phyloP scores from a whole-genome alignment of 2,888 invertebrate genomes.

The Lypha dubia region DNA sequence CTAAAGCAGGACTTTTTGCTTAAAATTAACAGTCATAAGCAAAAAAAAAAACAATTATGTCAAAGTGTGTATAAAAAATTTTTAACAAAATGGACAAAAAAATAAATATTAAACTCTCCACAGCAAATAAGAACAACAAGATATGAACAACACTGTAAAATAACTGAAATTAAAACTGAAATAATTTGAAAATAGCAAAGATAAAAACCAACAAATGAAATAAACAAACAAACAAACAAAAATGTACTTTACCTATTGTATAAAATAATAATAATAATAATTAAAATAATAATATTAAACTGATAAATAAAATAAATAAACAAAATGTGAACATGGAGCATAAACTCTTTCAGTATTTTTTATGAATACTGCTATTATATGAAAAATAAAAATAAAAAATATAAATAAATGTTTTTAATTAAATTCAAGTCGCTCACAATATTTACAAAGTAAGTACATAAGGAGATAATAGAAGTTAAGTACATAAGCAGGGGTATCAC shows the following conservation, averaged over 20 bases:
- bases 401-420: slow-evolving; percentile 54
- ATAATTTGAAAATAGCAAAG: slow-evolving; percentile 71
- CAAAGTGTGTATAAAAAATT: slow-evolving; percentile 70
- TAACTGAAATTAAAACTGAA: slow-evolving; percentile 70
- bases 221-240: slow-evolving; percentile 69
- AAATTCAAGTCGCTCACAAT: neutral
- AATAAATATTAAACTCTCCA: slow-evolving; percentile 57
- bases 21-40: slow-evolving; percentile 64
- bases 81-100: slow-evolving; percentile 25
- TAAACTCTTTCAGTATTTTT: slow-evolving; percentile 82
- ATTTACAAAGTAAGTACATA: neutral
- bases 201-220: slow-evolving; percentile 67
- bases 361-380: slow-evolving; percentile 82
- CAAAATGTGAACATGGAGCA: slow-evolving; percentile 83
- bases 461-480: no score
- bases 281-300: slow-evolving; percentile 67
- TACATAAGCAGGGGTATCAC: no score
- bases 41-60: slow-evolving; percentile 29
- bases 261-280: slow-evolving; percentile 63
- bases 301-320: slow-evolving; percentile 70
- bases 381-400: slow-evolving; percentile 78
- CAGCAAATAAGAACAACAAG: slow-evolving; percentile 43
- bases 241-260: slow-evolving; percentile 72
- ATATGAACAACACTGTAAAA: slow-evolving; percentile 73
- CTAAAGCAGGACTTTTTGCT: slow-evolving; percentile 40